Percentiles rank a stretch among this genome's conserved stretches.
Conservation (phyloP, 2,888 invertebrate species). For the Xanthia icteritia region DNA sequence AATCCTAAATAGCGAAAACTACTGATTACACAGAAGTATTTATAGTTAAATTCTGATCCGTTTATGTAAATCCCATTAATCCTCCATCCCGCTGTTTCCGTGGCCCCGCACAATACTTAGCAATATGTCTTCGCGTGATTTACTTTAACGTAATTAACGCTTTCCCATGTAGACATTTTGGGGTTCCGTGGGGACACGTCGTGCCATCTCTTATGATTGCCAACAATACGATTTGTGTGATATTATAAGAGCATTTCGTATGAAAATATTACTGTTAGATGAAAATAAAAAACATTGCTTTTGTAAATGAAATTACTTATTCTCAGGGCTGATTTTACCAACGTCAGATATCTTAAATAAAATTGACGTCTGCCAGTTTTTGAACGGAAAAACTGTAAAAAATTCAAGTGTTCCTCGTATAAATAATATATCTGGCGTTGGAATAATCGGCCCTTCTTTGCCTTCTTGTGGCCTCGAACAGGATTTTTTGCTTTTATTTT, state of each 20-base stretch:
- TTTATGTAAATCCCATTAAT: neutral
- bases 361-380: neutral
- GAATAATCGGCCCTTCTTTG: neutral
- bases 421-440: neutral
- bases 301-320: neutral
- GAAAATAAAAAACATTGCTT: constrained; percentile 3
- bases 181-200: constrained; percentile 73
- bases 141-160: constrained; percentile 86
- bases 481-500: neutral
- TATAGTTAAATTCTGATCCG: neutral
- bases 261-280: constrained; percentile 26
- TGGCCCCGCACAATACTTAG: constrained; percentile 78
- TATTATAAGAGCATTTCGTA: constrained; percentile 41
- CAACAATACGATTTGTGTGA: constrained; percentile 63
- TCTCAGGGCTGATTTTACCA: neutral
- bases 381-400: neutral
- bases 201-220: constrained; percentile 63
- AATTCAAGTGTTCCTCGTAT: neutral
- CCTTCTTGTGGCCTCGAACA: no score
- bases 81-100: constrained; percentile 37
- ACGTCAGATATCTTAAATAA: neutral
- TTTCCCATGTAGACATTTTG: constrained; percentile 80
- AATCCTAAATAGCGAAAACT: no score
- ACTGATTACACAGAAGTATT: neutral
- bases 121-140: constrained; percentile 86